Percentiles rank a stretch among this genome's conserved stretches.
These are phyloP conservation scores for Ganaspis sp. DNA, from an alignment of 1,140 invertebrate genomes.

Conservation along the genomic window DNA sequence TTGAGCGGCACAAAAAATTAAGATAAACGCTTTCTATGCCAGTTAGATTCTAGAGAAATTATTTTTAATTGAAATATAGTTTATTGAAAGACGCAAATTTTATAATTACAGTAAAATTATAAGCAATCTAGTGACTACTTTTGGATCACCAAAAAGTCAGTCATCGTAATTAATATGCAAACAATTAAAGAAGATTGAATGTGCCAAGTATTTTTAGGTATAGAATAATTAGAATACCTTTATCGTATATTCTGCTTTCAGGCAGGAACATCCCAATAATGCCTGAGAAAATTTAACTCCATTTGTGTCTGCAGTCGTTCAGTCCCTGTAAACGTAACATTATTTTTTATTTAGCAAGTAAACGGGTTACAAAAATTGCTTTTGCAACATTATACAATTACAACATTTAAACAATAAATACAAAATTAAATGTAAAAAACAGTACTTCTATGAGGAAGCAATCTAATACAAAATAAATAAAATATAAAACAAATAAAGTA, in stretches of 20 bases:
- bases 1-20: neutral
- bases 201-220: slow-evolving; percentile 71
- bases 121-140: slow-evolving; percentile 7
- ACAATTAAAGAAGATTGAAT: slow-evolving; percentile 66
- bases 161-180: slow-evolving; percentile 61
- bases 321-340: slow-evolving; percentile 65
- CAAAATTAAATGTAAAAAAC: too few species aligned
- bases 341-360: too few species aligned
- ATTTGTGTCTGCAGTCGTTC: slow-evolving; percentile 45
- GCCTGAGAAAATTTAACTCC: slow-evolving; percentile 29
- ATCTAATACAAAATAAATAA: too few species aligned
- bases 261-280: slow-evolving; percentile 31
- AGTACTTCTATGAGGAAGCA: too few species aligned
- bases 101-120: slow-evolving; percentile 31
- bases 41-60: too few species aligned
- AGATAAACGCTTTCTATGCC: neutral
- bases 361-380: too few species aligned
- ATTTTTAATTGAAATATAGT: neutral
- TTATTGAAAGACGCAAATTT: neutral
- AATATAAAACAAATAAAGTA: too few species aligned
- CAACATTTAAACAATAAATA: too few species aligned
- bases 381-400: too few species aligned
- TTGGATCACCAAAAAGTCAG: slow-evolving; percentile 50
- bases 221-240: slow-evolving; percentile 75
- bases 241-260: slow-evolving; percentile 66